phyloP scores from a whole-genome alignment of 2,797 vertebrate genomes.

The Acanthurus leucopareius region DNA sequence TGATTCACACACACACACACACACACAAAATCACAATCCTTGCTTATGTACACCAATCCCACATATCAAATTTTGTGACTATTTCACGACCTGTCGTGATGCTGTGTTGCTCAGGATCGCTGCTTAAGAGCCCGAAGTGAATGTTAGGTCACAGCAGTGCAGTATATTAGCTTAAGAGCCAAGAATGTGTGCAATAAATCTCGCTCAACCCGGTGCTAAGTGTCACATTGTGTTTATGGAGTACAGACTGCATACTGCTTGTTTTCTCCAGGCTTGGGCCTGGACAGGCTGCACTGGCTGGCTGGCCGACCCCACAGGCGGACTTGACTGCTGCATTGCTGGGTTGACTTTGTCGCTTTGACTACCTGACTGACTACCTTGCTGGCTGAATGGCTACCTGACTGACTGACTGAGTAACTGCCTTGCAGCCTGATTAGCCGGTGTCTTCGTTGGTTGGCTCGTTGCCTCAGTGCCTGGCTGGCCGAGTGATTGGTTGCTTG shows the following conservation, averaged over 20 bases:
- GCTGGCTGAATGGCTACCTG: conserved; percentile 44
- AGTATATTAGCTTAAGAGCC: conserved; percentile 65
- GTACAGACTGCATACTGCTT: conserved; percentile 77
- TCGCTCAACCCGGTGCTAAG: conserved; percentile 70
- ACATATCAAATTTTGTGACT: too few relatives aligned
- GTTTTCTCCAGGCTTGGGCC: conserved; percentile 66
- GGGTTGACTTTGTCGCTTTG: conserved; percentile 56
- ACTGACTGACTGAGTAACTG: conserved; percentile 48
- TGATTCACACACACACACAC: too few relatives aligned
- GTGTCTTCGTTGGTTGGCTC: conserved; percentile 68
- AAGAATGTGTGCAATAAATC: conserved; percentile 77
- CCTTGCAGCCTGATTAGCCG: conserved; percentile 61
- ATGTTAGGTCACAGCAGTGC: conserved; percentile 62
- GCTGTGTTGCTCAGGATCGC: conserved; percentile 22
- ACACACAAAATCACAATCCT: too few relatives aligned
- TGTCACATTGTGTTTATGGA: conserved; percentile 81
- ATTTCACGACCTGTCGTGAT: too few relatives aligned
- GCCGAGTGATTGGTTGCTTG: conserved; percentile 69
- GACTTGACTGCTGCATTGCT: conserved; percentile 30
- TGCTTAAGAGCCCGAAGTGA: conserved; percentile 65
- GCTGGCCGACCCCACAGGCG: conserved; percentile 36
- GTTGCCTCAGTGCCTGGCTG: conserved; percentile 68
- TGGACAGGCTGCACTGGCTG: conserved; percentile 53
- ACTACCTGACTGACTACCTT: conserved; percentile 52
- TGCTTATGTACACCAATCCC: too few relatives aligned